phyloP scores from a whole-genome alignment of 1,140 invertebrate species.

The Zaprionus capensis region DNA sequence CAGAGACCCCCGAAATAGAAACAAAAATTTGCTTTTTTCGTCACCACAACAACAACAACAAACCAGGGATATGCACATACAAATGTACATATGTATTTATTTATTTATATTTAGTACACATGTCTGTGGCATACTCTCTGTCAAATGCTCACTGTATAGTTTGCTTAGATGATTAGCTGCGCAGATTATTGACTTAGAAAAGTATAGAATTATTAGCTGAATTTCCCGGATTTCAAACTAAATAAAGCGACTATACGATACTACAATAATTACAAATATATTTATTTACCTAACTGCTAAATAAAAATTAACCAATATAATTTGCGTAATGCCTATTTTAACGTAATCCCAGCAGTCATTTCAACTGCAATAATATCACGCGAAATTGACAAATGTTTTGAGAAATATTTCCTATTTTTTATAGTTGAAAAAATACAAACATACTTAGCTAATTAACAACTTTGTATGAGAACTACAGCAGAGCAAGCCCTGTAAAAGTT shows the following conservation, averaged over 20 bases:
- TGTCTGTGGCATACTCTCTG: conserved; percentile 30
- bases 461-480: background rate
- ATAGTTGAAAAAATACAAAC: conserved; percentile 45
- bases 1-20: conserved; percentile 50
- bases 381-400: conserved; percentile 2
- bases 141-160: conserved; percentile 25
- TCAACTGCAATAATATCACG: background rate
- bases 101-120: conserved; percentile 63
- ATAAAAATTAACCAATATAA: background rate
- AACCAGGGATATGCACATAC: background rate
- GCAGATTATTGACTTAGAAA: conserved; percentile 36
- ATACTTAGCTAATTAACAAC: background rate
- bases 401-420: background rate
- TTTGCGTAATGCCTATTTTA: background rate
- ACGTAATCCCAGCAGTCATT: background rate
- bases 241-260: background rate
- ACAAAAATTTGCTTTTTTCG: conserved; percentile 56
- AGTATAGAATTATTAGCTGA: background rate
- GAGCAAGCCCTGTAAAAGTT: background rate
- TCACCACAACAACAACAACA: conserved; percentile 33
- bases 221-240: background rate
- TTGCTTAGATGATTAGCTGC: conserved; percentile 31
- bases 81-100: conserved; percentile 48
- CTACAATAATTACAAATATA: too few relatives aligned
- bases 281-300: too few relatives aligned